A percentile compares a stretch with the other conserved stretches of the same genome.
Conservation (phyloP, 2,888 invertebrate genomes). For the Phalera bucephala region DNA sequence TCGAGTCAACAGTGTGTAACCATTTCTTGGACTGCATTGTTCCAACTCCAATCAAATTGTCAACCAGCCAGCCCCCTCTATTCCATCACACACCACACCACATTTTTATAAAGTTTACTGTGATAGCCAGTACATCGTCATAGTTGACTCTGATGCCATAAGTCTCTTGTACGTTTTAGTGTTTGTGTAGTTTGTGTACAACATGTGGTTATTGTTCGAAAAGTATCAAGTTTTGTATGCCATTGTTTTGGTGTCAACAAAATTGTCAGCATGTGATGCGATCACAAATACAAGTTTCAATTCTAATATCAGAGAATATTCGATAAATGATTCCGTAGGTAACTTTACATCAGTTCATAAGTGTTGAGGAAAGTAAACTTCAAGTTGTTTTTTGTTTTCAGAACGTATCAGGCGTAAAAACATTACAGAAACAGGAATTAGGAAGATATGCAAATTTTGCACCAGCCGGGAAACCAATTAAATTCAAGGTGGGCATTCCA, state of each 20-base stretch:
- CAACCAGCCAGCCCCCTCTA: constrained; percentile 61
- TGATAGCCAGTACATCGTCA: constrained; percentile 37
- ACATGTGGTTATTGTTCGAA: constrained; percentile 27
- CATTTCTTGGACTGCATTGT: constrained; percentile 69
- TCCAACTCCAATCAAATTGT: constrained; percentile 67
- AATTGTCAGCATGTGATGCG: constrained; percentile 28
- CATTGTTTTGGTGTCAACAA: constrained; percentile 17
- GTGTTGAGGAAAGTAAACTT: background rate
- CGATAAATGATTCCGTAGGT: constrained; percentile 54
- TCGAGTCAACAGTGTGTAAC: constrained; percentile 69
- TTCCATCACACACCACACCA: constrained; percentile 13
- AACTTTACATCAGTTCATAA: background rate
- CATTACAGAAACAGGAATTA: constrained; percentile 58
- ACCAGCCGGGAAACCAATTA: constrained; percentile 43
- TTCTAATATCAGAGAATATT: constrained; percentile 57
- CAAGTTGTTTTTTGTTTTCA: constrained; percentile 37
- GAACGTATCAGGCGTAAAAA: constrained; percentile 58
- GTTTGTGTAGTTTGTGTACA: constrained; percentile 17
- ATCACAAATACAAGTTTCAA: constrained; percentile 56
- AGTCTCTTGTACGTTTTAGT: constrained; percentile 15
- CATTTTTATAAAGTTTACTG: constrained; percentile 64
- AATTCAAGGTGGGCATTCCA: constrained; percentile 52
- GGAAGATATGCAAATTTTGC: constrained; percentile 48
- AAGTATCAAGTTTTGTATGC: constrained; percentile 15
- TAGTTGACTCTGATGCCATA: constrained; percentile 28